phyloP scores from a whole-genome alignment of 37 sponge, comb jelly and placozoan species.

The Theonella swinhoei region DNA sequence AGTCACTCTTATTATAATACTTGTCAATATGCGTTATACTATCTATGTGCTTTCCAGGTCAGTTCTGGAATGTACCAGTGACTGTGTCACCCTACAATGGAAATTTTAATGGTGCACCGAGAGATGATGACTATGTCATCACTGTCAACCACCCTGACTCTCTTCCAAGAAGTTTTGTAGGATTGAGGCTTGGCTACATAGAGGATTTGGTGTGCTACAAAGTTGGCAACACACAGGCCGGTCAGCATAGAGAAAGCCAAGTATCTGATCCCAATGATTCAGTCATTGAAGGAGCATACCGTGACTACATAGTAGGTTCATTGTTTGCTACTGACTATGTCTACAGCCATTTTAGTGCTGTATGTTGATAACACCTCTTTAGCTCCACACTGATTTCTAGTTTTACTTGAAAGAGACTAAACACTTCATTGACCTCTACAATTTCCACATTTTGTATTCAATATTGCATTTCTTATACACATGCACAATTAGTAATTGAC shows the following conservation, averaged over 20 bases:
- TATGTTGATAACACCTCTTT: too few species aligned
- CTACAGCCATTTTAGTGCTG: conserved; percentile 14
- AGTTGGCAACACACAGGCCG: conserved; percentile 36
- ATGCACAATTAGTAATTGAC: too few species aligned
- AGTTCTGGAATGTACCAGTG: conserved; percentile 66
- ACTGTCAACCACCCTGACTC: conserved; percentile 7
- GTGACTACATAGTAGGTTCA: conserved; percentile 7
- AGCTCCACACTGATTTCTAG: too few species aligned
- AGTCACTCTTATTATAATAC: not conserved
- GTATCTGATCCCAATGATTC: conserved; percentile 19
- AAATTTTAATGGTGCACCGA: not conserved
- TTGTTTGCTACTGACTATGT: conserved; percentile 10
- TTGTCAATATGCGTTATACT: not conserved
- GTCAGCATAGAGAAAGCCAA: conserved; percentile 13
- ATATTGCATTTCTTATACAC: too few species aligned
- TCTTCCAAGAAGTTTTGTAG: conserved; percentile 11
- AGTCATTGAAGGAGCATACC: conserved; percentile 43
- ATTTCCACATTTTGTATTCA: too few species aligned
- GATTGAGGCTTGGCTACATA: not conserved
- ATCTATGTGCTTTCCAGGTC: conserved; percentile 30
- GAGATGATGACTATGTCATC: not conserved
- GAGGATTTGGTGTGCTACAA: conserved; percentile 26
- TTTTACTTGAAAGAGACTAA: too few species aligned
- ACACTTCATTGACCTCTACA: too few species aligned
- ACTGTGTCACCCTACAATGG: conserved; percentile 3